These are phyloP conservation scores for Macquaria ambigua DNA, from an alignment of 2,113 vertebrate species.

Conservation along the genomic window DNA sequence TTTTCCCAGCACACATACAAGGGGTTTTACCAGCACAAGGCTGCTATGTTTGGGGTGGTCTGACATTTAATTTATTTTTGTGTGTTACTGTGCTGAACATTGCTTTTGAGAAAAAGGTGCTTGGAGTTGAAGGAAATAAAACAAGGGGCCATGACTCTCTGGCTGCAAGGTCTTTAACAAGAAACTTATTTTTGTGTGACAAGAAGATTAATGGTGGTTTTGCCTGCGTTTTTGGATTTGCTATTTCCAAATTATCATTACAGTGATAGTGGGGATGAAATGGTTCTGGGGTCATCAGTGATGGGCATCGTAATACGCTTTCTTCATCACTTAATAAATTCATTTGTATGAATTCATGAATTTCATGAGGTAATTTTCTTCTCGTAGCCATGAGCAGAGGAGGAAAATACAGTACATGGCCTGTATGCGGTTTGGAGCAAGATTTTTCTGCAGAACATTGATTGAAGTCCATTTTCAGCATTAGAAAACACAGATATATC, in stretches of 20 bases:
- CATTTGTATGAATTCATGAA: slow-evolving; percentile 30
- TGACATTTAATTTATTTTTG: slow-evolving; percentile 46
- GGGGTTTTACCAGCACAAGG: not conserved
- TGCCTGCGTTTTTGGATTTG: not conserved
- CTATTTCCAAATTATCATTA: slow-evolving; percentile 16
- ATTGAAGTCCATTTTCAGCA: not conserved
- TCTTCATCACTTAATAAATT: slow-evolving; percentile 28
- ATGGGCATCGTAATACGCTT: slow-evolving; percentile 1
- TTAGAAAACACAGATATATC: not conserved
- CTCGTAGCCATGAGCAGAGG: not conserved
- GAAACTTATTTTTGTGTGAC: slow-evolving; percentile 2
- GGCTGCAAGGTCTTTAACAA: slow-evolving; percentile 15
- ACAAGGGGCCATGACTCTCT: not conserved
- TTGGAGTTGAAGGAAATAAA: slow-evolving; percentile 16
- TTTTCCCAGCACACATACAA: not conserved
- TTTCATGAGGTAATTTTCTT: slow-evolving; percentile 23
- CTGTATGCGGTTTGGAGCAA: not conserved
- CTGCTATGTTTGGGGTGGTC: not conserved
- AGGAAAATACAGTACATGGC: not conserved
- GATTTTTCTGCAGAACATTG: not conserved
- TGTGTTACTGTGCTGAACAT: slow-evolving; percentile 15
- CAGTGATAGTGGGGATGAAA: not conserved
- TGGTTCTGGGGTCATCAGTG: slow-evolving; percentile 1
- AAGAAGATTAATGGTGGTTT: slow-evolving; percentile 26
- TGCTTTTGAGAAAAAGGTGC: slow-evolving; percentile 25